Evolutionary conservation across 2,888 invertebrate species (phyloP), one percentile per base, ranked within the genome.

Genomic region (Phlogophora meticulosa): DNA sequence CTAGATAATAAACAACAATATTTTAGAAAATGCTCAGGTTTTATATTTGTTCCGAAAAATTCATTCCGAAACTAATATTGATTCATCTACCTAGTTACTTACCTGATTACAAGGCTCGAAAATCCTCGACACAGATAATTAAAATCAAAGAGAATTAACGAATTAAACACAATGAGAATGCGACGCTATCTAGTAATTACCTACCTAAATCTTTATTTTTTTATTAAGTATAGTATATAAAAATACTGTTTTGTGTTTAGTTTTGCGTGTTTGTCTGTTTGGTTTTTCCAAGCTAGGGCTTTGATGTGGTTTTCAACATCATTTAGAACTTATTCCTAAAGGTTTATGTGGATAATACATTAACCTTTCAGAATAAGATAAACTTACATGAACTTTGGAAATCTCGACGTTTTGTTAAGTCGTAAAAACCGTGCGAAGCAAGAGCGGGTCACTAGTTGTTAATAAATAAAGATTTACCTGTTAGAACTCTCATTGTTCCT

Each of bases 151-250:
- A 43, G 0, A 53, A 70, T 22, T n/a, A 48, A 10, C 10, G 28
- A 48, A 46, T 42, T 17, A 53, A 61, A 45, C 32, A 69, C 63
- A 72, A 63, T 71, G 28, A 45, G 42, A 53, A 49, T 62, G 17
- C n/a, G 24, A 34, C 53, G 11, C 13, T 45, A 71, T 62, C 49
- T 22, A n/a, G n/a, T n/a, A n/a, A n/a, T n/a, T n/a, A 28, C 28
- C 2, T 28, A 28, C 28, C 28, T 28, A 28, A 2, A 36, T 43
- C 9, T 34, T 17, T 11, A 15, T 32, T 22, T 51, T 13, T 38
- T 66, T 52, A 17, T 20, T 42, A 38, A 48, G 53, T n/a, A 46
- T 15, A 72, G 48, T 40, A 2, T 28, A 28, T 28, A 2, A 4
- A 28, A 28, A 5, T 28, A n/a, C n/a, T n/a, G n/a, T n/a, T n/a